Evolutionary conservation across 2,113 vertebrate genomes (phyloP).

Genomic region (Oreotrochilus melanogaster): DNA sequence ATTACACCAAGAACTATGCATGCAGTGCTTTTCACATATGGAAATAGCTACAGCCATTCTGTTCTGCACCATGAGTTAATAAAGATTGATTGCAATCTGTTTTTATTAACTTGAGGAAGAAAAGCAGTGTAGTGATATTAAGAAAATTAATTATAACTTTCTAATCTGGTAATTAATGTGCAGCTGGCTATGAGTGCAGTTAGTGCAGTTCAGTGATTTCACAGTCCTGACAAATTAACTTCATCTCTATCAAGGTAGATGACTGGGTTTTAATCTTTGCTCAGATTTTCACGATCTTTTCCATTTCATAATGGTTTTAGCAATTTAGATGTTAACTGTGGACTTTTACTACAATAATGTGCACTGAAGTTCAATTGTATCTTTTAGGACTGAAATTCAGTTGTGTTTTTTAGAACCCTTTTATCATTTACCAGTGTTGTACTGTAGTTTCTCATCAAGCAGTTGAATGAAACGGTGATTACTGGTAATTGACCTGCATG

Average conservation of each 20-base stretch:
- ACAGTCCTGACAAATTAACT: slow-evolving; percentile 64
- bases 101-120: slow-evolving; percentile 72
- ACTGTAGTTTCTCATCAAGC: slow-evolving; percentile 62
- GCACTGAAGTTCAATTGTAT: not conserved
- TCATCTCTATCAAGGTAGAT: slow-evolving; percentile 54
- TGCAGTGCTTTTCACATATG: not conserved
- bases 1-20: not conserved
- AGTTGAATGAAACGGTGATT: slow-evolving; percentile 71
- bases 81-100: slow-evolving; percentile 68
- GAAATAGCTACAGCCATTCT: slow-evolving; percentile 41
- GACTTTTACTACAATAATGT: slow-evolving; percentile 12
- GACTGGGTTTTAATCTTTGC: slow-evolving; percentile 10
- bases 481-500: slow-evolving; percentile 78
- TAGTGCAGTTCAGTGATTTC: slow-evolving; percentile 61
- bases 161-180: slow-evolving; percentile 77
- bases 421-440: slow-evolving; percentile 26
- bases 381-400: slow-evolving; percentile 32
- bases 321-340: not conserved
- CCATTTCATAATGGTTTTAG: slow-evolving; percentile 18
- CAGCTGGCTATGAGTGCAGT: slow-evolving; percentile 67
- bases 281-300: slow-evolving; percentile 18
- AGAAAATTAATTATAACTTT: slow-evolving; percentile 77
- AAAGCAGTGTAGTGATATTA: slow-evolving; percentile 63
- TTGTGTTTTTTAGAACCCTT: slow-evolving; percentile 36
- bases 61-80: slow-evolving; percentile 58